Base-by-base conservation (phyloP, 2,888 invertebrate species). In the Lasioglossum malachurum region DNA sequence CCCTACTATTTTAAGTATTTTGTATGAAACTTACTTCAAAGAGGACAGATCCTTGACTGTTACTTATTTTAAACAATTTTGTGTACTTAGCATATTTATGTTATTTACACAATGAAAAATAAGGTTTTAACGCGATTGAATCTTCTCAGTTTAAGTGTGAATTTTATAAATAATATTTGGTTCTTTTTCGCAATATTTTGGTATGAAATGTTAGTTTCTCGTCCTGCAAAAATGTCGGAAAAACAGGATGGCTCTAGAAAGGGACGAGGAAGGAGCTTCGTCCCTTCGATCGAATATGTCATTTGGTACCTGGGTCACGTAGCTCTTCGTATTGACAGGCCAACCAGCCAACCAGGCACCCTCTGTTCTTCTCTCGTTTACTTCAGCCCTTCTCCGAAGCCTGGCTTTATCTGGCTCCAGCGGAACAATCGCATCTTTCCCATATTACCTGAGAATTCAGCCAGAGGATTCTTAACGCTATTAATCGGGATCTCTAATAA, bases 241-340 rank as follows among this genome's bases (percentile, higher is more conserved):
- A 83, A 87, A 82, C 84, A 67, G 77, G 81, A 72, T 80, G 90
- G 83, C 83, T 79, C 80, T 75, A 64, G 73, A 84, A 84, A 88
- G 82, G 84, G 82, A 76, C 79, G 86, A 89, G 84, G 76, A 81
- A 89, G 84, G 78, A 81, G 57, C 35, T 82, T 75, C 83, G 88
- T 84, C 91, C 90, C 88, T 90, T 87, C 88, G 84, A 83, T 87
- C 88, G 91, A 89, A 90, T 89, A 82, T 91, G 92, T 92, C 93
- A 93, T 91, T 94, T 94, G 92, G 94, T 94, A 94, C 93, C 94
- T 94, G 93, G 88, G 94, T 94, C 94, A 94, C 94, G 94, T 94
- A 94, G 89, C 93, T 93, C 92, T 93, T 94, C 92, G 94, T 94
- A 94, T 94, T 94, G 94, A 94, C 94, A 94, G 93, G 93, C 93